A percentile compares a stretch with the other conserved stretches of the same genome.
Evolutionary conservation across 2,113 vertebrate genomes (phyloP).

Genomic region (Egretta garzetta): DNA sequence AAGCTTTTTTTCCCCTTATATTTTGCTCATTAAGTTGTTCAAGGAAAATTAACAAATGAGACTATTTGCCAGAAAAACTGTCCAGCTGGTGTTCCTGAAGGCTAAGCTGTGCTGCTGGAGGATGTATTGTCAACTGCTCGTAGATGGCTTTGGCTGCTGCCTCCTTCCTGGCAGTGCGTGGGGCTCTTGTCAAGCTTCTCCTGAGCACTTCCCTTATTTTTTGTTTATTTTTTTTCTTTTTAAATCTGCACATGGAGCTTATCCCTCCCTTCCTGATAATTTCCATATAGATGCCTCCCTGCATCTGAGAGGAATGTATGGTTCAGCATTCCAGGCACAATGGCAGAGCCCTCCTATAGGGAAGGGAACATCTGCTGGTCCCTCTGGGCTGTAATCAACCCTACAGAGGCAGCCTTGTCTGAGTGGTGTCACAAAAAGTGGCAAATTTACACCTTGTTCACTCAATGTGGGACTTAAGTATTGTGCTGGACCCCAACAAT

Average conservation of each 20-base stretch:
- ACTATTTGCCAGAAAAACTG: background rate
- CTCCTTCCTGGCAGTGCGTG: background rate
- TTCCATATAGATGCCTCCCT: too few relatives aligned
- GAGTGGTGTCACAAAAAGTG: fast-evolving
- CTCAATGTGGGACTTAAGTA: background rate
- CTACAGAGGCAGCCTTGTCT: background rate
- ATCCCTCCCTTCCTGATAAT: background rate
- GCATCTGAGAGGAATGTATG: background rate
- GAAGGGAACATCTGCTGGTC: background rate
- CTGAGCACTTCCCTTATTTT: background rate
- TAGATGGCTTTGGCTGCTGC: background rate
- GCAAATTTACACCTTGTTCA: background rate
- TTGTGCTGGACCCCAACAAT: fast-evolving
- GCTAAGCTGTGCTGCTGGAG: background rate
- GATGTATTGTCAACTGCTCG: background rate
- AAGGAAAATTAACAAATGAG: background rate
- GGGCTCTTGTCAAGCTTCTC: background rate
- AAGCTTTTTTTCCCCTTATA: background rate
- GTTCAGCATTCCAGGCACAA: background rate
- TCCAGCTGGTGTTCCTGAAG: background rate
- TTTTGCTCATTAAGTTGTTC: background rate
- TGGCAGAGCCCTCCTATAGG: background rate
- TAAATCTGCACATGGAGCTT: fast-evolving
- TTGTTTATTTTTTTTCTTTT: background rate
- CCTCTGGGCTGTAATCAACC: background rate